phyloP scores from a whole-genome alignment of 2,888 invertebrate genomes.

The Phorcus lineatus region DNA sequence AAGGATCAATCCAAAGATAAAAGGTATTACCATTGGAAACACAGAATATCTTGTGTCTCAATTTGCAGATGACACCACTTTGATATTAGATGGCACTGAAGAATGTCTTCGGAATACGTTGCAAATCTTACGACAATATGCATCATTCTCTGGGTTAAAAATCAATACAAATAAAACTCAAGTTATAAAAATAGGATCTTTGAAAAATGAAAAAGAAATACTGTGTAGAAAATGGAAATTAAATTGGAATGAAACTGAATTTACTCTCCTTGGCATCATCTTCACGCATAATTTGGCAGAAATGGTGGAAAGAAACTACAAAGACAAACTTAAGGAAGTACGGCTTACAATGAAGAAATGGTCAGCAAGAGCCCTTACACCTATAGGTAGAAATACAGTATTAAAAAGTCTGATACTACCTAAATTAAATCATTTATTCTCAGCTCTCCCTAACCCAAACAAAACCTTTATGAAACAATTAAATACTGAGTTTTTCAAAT shows the following conservation, averaged over 20 bases:
- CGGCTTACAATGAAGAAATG: neutral
- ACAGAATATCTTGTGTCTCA: constrained; percentile 6
- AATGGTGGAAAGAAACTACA: constrained; percentile 5
- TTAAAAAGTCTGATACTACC: no score
- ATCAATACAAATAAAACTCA: constrained; percentile 15
- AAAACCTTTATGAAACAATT: no score
- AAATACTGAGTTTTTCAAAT: no score
- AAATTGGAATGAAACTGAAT: neutral
- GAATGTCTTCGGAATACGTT: neutral
- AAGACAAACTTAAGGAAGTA: neutral
- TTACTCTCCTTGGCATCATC: neutral
- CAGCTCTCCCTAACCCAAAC: no score
- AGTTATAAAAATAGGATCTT: neutral
- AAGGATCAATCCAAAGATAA: constrained; percentile 15
- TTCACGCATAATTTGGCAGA: neutral
- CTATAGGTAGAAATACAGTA: neutral
- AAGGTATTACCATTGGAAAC: constrained; percentile 5
- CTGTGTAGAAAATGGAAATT: neutral
- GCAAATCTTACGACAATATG: constrained; percentile 4
- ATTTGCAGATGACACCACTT: constrained; percentile 29
- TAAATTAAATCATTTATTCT: no score
- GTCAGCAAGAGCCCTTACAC: neutral
- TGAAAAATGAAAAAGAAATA: neutral
- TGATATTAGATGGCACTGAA: constrained; percentile 27
- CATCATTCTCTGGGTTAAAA: constrained; percentile 13